Base-by-base conservation (phyloP, 2,888 invertebrate genomes). In the Zaprionus obscuricornis region DNA sequence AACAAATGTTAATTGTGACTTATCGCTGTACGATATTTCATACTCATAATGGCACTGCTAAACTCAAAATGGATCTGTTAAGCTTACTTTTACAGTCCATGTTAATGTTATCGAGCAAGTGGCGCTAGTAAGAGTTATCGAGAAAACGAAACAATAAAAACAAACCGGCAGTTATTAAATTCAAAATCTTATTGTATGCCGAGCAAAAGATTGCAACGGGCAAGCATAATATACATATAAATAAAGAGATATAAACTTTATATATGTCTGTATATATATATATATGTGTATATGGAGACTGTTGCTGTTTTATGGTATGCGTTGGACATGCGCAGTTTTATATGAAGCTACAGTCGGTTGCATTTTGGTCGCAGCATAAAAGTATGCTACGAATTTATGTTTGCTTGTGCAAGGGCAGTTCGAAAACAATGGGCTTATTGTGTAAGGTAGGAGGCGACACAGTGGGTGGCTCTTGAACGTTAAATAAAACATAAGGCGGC, bases 1-100 rank as follows among this genome's bases (percentile, higher is more conserved):
- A 67, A 68, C 59, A 68, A 64, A 70, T 50, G 43, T 51, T 31
- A 39, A 47, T 7, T 34, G 16, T 34, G 13, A 50, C 2, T 18
- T 54, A 67, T 69, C 67, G 69, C 33, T 42, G 29, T 26, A 13
- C 65, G 59, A 54, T 64, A 51, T 3, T 8, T 36, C 46, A 3
- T 43, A 62, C 64, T 63, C 66, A 63, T 47, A 57, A 18, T 37
- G 59, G 58, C 3, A 14, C 59, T 59, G 59, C 14, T 67, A 46
- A 45, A 46, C 68, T 55, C 50, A 56, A 55, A 27, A 8, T 65
- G 54, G 57, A 6, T 8, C 52, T 50, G 52, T 46, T 64, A 63
- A 33, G n/a, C 10, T 5, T 5, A 24, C 39, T 46, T 39, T 42
- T 34, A 43, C 6, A 10, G 18, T n/a, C 14, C 8, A 16, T 46